A percentile compares a stretch with the other conserved stretches of the same genome.
These are phyloP conservation scores for Keiferia lycopersicella DNA, from an alignment of 2,888 invertebrate species.

Conservation along the genomic window DNA sequence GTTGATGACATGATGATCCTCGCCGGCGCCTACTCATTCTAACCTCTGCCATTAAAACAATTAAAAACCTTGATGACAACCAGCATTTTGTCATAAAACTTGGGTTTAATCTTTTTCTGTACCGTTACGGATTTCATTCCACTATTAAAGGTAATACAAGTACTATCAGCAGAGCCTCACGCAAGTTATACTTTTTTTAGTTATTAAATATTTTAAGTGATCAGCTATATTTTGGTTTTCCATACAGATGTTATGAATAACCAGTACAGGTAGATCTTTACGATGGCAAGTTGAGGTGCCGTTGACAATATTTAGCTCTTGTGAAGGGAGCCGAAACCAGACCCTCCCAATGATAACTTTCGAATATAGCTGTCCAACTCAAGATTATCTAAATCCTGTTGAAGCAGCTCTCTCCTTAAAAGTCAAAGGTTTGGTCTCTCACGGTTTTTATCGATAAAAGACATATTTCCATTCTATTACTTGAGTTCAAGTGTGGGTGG, in stretches of 20 bases:
- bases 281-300: too few relatives aligned
- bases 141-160: conserved; percentile 28
- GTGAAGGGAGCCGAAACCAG: conserved; percentile 14
- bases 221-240: too few relatives aligned
- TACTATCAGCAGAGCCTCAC: too few relatives aligned
- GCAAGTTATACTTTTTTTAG: too few relatives aligned
- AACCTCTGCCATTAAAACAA: conserved; percentile 44
- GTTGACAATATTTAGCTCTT: neutral
- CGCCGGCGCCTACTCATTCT: neutral
- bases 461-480: conserved; percentile 17
- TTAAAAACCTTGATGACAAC: conserved; percentile 37
- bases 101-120: conserved; percentile 29
- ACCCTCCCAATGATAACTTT: conserved; percentile 20
- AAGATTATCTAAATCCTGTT: conserved; percentile 27
- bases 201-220: too few relatives aligned
- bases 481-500: conserved; percentile 23
- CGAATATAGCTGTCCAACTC: conserved; percentile 23
- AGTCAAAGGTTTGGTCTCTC: conserved; percentile 30
- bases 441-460: conserved; percentile 25
- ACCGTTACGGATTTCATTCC: conserved; percentile 33
- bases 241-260: too few relatives aligned
- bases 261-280: too few relatives aligned
- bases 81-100: conserved; percentile 31
- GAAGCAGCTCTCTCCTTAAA: conserved; percentile 34
- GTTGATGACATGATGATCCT: conserved; percentile 10